Evolutionary conservation across 2,113 vertebrate species (phyloP).

Genomic region (Manacus vitellinus): DNA sequence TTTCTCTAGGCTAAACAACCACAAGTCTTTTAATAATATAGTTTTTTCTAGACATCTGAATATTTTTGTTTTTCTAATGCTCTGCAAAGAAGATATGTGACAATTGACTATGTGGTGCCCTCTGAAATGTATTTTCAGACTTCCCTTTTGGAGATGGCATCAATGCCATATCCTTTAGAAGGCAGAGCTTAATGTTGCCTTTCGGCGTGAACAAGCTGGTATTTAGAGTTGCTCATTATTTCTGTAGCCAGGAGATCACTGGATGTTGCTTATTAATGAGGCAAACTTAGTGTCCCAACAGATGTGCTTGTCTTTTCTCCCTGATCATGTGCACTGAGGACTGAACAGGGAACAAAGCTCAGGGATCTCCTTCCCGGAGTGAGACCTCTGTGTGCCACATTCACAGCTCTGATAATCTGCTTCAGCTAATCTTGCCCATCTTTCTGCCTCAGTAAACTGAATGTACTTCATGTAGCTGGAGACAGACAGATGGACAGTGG

Average conservation of each 20-base stretch:
- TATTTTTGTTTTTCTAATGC: not conserved
- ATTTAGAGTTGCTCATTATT: not conserved
- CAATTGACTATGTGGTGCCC: not conserved
- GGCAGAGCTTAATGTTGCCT: not conserved
- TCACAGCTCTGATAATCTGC: not conserved
- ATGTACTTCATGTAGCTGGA: not conserved
- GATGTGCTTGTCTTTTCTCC: not conserved
- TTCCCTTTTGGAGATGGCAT: not conserved
- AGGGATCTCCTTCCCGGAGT: not conserved
- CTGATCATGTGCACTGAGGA: not conserved
- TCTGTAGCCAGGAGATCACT: not conserved
- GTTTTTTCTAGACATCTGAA: not conserved
- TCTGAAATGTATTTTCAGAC: not conserved
- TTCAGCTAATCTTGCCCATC: not conserved
- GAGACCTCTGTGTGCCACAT: not conserved
- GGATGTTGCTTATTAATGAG: not conserved
- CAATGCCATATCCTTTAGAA: not conserved
- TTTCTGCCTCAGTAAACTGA: not conserved
- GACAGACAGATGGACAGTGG: not conserved
- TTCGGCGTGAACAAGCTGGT: not conserved
- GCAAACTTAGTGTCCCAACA: not conserved
- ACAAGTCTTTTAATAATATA: not conserved
- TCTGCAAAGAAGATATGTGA: not conserved
- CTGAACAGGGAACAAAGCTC: not conserved
- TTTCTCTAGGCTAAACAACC: not conserved